Conservation (phyloP, 2,797 vertebrate species). For the Tarsius wallacei region DNA sequence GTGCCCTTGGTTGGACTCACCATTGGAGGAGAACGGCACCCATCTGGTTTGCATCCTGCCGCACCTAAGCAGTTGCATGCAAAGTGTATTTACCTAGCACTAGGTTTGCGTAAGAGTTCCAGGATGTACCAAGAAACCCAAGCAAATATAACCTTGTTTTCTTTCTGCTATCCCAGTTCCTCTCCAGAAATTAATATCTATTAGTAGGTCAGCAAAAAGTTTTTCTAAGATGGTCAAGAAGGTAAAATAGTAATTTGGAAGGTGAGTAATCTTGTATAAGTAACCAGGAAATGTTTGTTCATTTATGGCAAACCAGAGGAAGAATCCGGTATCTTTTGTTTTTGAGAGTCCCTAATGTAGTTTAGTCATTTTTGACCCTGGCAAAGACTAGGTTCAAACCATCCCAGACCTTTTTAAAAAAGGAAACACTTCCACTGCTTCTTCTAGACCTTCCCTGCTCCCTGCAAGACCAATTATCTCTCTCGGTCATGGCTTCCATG, state of each 20-base stretch:
- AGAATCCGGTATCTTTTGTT: constrained; percentile 20
- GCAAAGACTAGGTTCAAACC: constrained; percentile 17
- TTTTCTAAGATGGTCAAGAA: constrained; percentile 24
- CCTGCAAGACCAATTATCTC: neutral
- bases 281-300: constrained; percentile 44
- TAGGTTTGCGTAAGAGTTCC: neutral
- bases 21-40: neutral
- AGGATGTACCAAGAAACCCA: neutral
- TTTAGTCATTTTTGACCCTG: constrained; percentile 30
- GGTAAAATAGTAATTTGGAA: constrained; percentile 27
- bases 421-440: neutral
- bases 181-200: neutral
- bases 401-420: neutral
- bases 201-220: neutral
- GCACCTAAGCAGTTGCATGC: neutral
- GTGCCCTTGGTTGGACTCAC: neutral
- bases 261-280: neutral
- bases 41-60: constrained; percentile 25
- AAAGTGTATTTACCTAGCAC: neutral
- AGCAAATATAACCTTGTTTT: constrained; percentile 42
- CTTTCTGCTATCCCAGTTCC: constrained; percentile 9
- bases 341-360: neutral
- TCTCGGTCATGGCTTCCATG: fast-evolving
- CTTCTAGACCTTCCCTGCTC: neutral
- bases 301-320: neutral